Evolutionary conservation across 2,113 vertebrate genomes (phyloP).

Genomic region (Arizona elegans): DNA sequence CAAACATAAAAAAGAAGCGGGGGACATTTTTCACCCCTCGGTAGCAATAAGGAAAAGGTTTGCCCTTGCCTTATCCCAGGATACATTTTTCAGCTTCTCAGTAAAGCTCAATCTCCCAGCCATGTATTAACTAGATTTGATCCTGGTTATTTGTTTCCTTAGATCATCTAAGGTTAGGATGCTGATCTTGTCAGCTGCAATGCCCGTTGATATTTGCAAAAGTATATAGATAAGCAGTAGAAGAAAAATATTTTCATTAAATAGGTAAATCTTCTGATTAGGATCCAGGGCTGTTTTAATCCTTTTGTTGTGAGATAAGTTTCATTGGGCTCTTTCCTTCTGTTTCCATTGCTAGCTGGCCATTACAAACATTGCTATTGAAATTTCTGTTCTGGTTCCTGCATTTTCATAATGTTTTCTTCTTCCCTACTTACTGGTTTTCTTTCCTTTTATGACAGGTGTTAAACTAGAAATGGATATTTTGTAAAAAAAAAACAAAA

Average conservation of each 20-base stretch:
- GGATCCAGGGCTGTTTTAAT: background rate
- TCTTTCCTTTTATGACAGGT: background rate
- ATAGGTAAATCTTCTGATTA: background rate
- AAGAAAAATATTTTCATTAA: background rate
- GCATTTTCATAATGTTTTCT: background rate
- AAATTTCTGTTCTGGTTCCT: background rate
- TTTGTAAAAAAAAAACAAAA: background rate
- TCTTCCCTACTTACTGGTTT: background rate
- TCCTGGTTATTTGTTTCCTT: background rate
- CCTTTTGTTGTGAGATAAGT: background rate
- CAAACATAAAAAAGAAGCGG: background rate
- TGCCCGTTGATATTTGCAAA: background rate
- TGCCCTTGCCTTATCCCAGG: background rate
- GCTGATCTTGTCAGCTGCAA: background rate
- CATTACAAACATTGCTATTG: background rate
- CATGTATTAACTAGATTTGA: background rate
- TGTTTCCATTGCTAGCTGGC: background rate
- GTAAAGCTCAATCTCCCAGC: background rate
- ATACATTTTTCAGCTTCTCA: background rate
- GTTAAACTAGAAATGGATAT: background rate
- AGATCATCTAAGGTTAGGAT: background rate
- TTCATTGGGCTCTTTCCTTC: background rate
- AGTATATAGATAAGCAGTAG: background rate
- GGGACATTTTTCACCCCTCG: background rate
- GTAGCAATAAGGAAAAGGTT: background rate